Evolutionary conservation across 1,140 invertebrate species (phyloP).

Genomic region (Cotesia glomerata): DNA sequence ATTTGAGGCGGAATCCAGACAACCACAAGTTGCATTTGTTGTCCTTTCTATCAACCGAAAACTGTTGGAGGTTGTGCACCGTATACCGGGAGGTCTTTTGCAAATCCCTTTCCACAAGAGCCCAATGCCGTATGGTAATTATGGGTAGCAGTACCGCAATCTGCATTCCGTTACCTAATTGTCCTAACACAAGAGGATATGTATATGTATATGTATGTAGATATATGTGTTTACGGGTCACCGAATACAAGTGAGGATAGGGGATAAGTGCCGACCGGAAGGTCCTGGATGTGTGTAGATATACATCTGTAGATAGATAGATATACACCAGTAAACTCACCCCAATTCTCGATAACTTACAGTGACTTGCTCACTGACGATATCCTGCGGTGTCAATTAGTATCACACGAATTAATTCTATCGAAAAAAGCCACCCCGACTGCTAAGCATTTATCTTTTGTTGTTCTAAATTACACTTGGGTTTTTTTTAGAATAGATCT

Average conservation of each 20-base stretch:
- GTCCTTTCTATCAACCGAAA: not conserved
- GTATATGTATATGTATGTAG: conserved; percentile 31
- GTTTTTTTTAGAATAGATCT: too few relatives aligned
- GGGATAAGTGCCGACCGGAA: conserved; percentile 38
- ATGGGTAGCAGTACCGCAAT: conserved; percentile 51
- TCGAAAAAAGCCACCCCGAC: not conserved
- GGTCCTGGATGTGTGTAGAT: conserved; percentile 17
- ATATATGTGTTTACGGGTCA: conserved; percentile 40
- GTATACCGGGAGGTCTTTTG: not conserved
- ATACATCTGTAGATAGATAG: too few relatives aligned
- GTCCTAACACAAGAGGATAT: conserved; percentile 45
- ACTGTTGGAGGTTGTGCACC: not conserved
- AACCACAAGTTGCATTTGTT: not conserved
- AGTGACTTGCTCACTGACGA: conserved; percentile 5
- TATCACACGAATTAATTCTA: conserved; percentile 23
- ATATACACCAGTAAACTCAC: too few relatives aligned
- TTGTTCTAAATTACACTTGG: too few relatives aligned
- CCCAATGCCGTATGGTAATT: conserved; percentile 48
- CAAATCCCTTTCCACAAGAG: conserved; percentile 1
- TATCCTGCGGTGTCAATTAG: conserved; percentile 30
- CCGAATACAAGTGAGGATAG: conserved; percentile 29
- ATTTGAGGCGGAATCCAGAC: not conserved
- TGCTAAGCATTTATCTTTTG: too few relatives aligned
- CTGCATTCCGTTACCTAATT: conserved; percentile 57
- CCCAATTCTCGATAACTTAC: conserved; percentile 31